phyloP scores from a whole-genome alignment of 2,888 invertebrate species.

The Megamerina dolium region DNA sequence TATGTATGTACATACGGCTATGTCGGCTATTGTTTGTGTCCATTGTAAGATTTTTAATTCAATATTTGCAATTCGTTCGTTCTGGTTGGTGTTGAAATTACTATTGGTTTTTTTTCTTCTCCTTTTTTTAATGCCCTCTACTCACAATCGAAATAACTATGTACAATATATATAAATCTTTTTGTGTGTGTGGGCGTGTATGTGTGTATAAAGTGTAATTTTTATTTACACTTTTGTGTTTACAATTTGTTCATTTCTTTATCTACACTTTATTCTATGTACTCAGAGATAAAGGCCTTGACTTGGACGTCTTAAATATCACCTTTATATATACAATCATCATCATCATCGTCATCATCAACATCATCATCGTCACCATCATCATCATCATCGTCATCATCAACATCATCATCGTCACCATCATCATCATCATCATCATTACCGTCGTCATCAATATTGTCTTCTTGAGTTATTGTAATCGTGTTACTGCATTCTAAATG shows the following conservation, averaged over 20 bases:
- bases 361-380: slow-evolving; percentile 1
- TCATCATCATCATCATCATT: slow-evolving; percentile 8
- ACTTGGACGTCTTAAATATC: too few relatives aligned
- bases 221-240: slow-evolving; percentile 8
- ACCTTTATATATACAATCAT: too few relatives aligned
- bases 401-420: slow-evolving; percentile 1
- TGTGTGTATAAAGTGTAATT: slow-evolving; percentile 1
- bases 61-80: slow-evolving; percentile 6
- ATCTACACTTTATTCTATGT: too few relatives aligned
- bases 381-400: slow-evolving; percentile 5
- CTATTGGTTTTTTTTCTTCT: too few relatives aligned
- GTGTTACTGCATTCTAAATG: slow-evolving; percentile 26
- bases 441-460: background rate
- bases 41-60: slow-evolving; percentile 7
- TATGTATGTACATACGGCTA: background rate
- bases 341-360: slow-evolving; percentile 4
- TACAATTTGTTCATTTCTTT: too few relatives aligned
- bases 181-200: background rate
- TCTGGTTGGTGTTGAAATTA: background rate
- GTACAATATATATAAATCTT: background rate
- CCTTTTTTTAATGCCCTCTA: too few relatives aligned
- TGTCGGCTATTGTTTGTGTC: slow-evolving; percentile 3
- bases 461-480: background rate
- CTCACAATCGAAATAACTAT: background rate
- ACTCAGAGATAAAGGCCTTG: too few relatives aligned